phyloP scores from a whole-genome alignment of 2,888 invertebrate species.

The Acrobeloides nanus region DNA sequence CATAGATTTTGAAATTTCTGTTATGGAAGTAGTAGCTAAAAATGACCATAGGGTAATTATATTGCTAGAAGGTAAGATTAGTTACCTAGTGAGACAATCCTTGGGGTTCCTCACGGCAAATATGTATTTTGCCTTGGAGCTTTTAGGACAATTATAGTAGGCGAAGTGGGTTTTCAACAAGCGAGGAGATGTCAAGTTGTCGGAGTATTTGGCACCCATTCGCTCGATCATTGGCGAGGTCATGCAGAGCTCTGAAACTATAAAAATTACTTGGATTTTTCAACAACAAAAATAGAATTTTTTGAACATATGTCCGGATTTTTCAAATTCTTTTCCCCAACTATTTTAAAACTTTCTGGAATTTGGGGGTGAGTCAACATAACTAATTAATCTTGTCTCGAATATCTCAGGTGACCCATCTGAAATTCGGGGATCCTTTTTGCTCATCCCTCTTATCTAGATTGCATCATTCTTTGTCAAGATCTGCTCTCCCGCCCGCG shows the following conservation, averaged over 20 bases:
- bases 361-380: too few relatives aligned
- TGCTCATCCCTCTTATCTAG: too few relatives aligned
- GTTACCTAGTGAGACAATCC: constrained; percentile 42
- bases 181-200: constrained; percentile 37
- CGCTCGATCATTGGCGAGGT: constrained; percentile 51
- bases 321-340: too few relatives aligned
- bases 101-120: constrained; percentile 51
- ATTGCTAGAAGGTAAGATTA: too few relatives aligned
- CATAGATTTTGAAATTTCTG: constrained; percentile 43
- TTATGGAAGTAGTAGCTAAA: constrained; percentile 18
- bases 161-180: constrained; percentile 50
- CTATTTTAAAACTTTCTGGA: too few relatives aligned
- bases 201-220: constrained; percentile 46
- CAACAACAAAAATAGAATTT: not conserved
- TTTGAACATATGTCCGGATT: too few relatives aligned
- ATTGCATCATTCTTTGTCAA: too few relatives aligned
- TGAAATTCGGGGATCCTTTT: too few relatives aligned
- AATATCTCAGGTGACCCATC: too few relatives aligned
- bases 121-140: constrained; percentile 47
- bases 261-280: constrained; percentile 4
- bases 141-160: constrained; percentile 43
- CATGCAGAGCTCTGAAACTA: constrained; percentile 41
- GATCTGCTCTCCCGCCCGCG: too few relatives aligned
- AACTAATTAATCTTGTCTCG: too few relatives aligned
- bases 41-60: too few relatives aligned